Evolutionary conservation across 53 echinoderm and acorn worm genomes (phyloP), one percentile per base, ranked within the genome.

Genomic region (Holothuria scabra): DNA sequence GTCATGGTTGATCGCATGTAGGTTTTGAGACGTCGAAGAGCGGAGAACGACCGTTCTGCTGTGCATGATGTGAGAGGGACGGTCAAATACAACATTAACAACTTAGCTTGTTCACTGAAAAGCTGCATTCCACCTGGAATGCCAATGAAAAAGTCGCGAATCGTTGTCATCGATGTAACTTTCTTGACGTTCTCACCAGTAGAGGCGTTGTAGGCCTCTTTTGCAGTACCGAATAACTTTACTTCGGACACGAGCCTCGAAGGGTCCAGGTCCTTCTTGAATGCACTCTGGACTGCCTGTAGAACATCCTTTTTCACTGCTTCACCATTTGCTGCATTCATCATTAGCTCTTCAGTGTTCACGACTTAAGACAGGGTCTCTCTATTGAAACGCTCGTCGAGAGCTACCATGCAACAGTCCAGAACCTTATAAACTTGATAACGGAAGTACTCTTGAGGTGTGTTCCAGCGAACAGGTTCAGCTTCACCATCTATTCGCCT

Each of bases 391-490:
- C 68, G n/a, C 68, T 67, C 68, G 29, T 67, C 34, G 18, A 67
- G 68, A 32, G 68, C 68, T 31, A 67, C 33, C 68, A 67, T 67
- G 29, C 68, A 67, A 32, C 68, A 67, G 68, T 67, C 68, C 26
- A 67, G 68, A 67, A 67, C 68, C 68, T 67, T 28, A 67, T 67
- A 67, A 12, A 67, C 68, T 19, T 67, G 68, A 30, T 67, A 67
- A 33, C 68, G 68, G 68, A 29, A 67, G 68, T 67, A 67, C 68
- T 67, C 68, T 67, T 67, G 68, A 11, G 68, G 26, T 32, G 68
- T 67, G 29, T 67, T 67, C 68, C 68, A 67, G 29, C 68, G 68
- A 67, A 30, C 68, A 67, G 68, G 68, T 67, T 67, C 68, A 67
- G 4, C 29, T 28, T 33, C 68, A 67, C 68, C 34, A 67, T 67